These are phyloP conservation scores for Meda fulgida DNA, from an alignment of 2,797 vertebrate genomes.

Conservation along the genomic window DNA sequence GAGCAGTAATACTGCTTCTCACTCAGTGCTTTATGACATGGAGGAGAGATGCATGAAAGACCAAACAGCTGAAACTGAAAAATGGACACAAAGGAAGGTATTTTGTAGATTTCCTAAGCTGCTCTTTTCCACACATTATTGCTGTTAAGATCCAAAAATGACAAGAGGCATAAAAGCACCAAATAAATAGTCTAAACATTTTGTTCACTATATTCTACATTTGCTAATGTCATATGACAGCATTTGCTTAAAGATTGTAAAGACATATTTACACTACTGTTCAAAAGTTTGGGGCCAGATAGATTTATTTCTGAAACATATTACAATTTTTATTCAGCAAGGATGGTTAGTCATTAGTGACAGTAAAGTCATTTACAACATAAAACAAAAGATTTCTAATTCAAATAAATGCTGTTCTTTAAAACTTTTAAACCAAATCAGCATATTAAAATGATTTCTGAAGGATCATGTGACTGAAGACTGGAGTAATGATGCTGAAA, in stretches of 20 bases:
- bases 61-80: background rate
- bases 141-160: background rate
- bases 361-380: background rate
- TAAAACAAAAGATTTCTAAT: background rate
- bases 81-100: background rate
- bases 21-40: constrained; percentile 8
- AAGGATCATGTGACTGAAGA: background rate
- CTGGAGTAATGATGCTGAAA: background rate
- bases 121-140: background rate
- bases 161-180: background rate
- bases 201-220: background rate
- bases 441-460: background rate
- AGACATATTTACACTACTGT: background rate
- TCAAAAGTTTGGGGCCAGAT: background rate
- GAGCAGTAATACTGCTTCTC: constrained; percentile 11
- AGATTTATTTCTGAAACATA: background rate
- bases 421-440: background rate
- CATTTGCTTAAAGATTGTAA: background rate
- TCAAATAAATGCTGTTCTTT: background rate
- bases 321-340: background rate
- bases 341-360: background rate
- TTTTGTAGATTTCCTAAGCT: background rate
- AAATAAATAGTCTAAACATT: background rate
- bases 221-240: background rate
- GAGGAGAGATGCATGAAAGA: background rate